Percentiles rank a stretch among this genome's conserved stretches.
Evolutionary conservation across 1,140 invertebrate species (phyloP).

Genomic region (Neuroterus valhalla): DNA sequence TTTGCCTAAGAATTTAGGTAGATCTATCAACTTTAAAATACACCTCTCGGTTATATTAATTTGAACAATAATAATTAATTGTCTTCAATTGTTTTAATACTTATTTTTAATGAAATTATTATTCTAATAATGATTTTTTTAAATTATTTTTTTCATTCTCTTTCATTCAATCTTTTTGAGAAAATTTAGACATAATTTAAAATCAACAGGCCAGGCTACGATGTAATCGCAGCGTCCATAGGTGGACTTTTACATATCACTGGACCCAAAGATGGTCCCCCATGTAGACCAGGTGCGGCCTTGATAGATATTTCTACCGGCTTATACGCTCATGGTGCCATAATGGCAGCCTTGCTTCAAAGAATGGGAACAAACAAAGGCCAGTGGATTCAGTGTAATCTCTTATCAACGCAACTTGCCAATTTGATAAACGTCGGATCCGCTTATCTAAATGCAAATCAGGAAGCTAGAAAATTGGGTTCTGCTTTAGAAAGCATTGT

Average conservation of each 20-base stretch:
- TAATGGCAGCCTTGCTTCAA: conserved; percentile 91
- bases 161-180: too few relatives aligned
- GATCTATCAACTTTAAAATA: too few relatives aligned
- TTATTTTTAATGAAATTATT: too few relatives aligned
- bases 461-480: conserved; percentile 87
- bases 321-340: conserved; percentile 95
- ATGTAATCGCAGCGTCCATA: conserved; percentile 94
- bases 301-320: conserved; percentile 95
- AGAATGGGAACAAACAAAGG: conserved; percentile 86
- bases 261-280: conserved; percentile 83
- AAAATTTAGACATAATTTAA: neutral
- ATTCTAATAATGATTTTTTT: too few relatives aligned
- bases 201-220: conserved; percentile 89
- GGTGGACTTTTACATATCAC: conserved; percentile 94
- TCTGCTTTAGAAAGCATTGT: conserved; percentile 96
- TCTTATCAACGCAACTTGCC: conserved; percentile 94
- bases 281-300: conserved; percentile 94
- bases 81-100: too few relatives aligned
- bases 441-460: conserved; percentile 92
- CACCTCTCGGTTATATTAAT: too few relatives aligned
- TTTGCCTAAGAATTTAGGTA: too few relatives aligned
- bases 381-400: conserved; percentile 94
- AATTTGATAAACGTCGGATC: conserved; percentile 92
- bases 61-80: too few relatives aligned
- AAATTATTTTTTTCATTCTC: too few relatives aligned